These are phyloP conservation scores for Natator depressus DNA, from an alignment of 2,113 vertebrate genomes.

Conservation along the genomic window DNA sequence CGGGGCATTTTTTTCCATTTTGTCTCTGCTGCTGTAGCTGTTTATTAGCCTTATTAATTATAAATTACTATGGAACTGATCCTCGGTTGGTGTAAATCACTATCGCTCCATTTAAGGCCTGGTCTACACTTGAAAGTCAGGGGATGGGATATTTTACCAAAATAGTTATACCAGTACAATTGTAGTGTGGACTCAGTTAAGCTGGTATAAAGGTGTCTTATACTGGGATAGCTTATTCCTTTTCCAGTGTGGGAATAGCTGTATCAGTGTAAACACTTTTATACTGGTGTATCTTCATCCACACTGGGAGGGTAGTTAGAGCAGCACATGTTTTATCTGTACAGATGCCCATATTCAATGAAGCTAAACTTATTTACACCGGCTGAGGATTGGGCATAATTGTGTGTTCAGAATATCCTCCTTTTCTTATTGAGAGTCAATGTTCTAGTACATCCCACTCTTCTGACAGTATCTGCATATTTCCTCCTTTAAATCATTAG, in stretches of 20 bases:
- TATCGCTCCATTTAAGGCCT: background rate
- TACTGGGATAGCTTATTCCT: background rate
- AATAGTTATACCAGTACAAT: background rate
- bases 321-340: background rate
- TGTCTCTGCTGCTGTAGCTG: too few species aligned
- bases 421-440: background rate
- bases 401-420: background rate
- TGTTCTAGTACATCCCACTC: background rate
- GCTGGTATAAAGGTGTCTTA: background rate
- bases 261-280: background rate
- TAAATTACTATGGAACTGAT: too few species aligned
- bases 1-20: too few species aligned
- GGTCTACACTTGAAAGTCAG: background rate
- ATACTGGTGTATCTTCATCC: background rate
- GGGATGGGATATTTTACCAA: background rate
- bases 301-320: background rate
- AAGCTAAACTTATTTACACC: background rate
- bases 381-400: background rate
- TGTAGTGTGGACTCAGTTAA: background rate
- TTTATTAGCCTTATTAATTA: too few species aligned
- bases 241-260: background rate
- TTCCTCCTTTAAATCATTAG: background rate
- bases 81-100: too few species aligned
- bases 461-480: background rate
- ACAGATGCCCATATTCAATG: background rate